Conservation (phyloP, 2,888 invertebrate genomes). For the Platycheirus rosarum region DNA sequence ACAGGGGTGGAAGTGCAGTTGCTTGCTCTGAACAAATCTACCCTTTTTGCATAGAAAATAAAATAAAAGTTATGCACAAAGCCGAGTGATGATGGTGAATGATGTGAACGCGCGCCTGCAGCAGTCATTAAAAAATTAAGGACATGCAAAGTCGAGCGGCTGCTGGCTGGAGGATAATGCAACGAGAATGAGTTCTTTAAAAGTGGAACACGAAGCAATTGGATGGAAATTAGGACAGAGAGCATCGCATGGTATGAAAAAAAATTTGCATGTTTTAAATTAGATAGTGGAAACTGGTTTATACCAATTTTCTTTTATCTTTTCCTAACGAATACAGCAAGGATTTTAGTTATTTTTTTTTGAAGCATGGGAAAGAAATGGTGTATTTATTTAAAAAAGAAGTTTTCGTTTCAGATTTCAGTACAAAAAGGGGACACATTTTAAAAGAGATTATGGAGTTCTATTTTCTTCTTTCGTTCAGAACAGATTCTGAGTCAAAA, state of each 20-base stretch:
- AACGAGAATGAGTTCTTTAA: conserved; percentile 61
- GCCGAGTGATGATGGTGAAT: conserved; percentile 53
- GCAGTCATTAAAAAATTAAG: conserved; percentile 74
- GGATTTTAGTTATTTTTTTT: neutral
- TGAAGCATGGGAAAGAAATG: too few species aligned
- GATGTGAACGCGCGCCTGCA: conserved; percentile 72
- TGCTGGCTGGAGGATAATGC: conserved; percentile 70
- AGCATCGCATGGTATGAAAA: conserved; percentile 3
- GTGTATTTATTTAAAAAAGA: too few species aligned
- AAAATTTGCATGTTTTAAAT: conserved; percentile 30
- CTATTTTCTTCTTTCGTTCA: too few species aligned
- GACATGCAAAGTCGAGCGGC: conserved; percentile 73
- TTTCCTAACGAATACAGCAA: conserved; percentile 2
- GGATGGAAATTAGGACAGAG: conserved; percentile 66
- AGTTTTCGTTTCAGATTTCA: too few species aligned
- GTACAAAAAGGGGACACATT: too few species aligned
- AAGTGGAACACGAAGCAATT: conserved; percentile 72
- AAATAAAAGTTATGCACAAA: conserved; percentile 24
- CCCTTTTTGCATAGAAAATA: conserved; percentile 31
- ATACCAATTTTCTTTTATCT: conserved; percentile 18
- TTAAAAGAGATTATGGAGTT: too few species aligned
- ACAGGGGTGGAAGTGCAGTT: conserved; percentile 36
- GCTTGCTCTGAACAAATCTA: conserved; percentile 22
- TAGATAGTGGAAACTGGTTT: conserved; percentile 39
- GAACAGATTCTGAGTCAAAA: too few species aligned